phyloP scores from a whole-genome alignment of 2,797 vertebrate species.

The Anas capensis region DNA sequence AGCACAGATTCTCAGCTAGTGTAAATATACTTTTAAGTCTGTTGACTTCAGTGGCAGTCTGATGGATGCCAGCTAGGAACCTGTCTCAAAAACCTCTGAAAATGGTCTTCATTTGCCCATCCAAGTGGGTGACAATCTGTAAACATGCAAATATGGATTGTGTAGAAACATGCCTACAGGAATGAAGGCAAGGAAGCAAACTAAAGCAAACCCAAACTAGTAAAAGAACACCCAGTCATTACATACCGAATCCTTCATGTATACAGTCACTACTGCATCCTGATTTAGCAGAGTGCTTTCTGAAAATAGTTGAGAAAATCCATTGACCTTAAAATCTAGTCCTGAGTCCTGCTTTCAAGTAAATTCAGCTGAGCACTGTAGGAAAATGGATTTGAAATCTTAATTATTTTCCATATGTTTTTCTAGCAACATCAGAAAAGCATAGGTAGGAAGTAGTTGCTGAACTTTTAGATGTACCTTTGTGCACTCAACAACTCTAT shows the following conservation, averaged over 20 bases:
- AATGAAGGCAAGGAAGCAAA: neutral
- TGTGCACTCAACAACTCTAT: neutral
- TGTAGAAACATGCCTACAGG: neutral
- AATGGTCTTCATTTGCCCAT: neutral
- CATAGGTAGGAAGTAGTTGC: neutral
- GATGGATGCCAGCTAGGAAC: neutral
- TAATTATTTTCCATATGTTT: neutral
- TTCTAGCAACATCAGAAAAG: neutral
- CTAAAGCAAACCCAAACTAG: neutral
- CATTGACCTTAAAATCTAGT: neutral
- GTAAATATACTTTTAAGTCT: neutral
- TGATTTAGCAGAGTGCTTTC: neutral
- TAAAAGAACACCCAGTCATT: neutral
- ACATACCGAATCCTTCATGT: neutral
- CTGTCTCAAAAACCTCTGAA: neutral
- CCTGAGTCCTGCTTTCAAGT: rapidly evolving
- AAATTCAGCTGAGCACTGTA: neutral
- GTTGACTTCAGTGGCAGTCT: neutral
- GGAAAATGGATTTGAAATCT: neutral
- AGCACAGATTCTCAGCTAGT: neutral
- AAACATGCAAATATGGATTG: neutral
- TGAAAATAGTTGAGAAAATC: neutral
- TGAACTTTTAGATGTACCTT: neutral
- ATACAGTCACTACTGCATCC: rapidly evolving
- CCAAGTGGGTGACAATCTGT: neutral